Evolutionary conservation across 1,140 invertebrate genomes (phyloP).

Genomic region (Cyclargus thomasi): DNA sequence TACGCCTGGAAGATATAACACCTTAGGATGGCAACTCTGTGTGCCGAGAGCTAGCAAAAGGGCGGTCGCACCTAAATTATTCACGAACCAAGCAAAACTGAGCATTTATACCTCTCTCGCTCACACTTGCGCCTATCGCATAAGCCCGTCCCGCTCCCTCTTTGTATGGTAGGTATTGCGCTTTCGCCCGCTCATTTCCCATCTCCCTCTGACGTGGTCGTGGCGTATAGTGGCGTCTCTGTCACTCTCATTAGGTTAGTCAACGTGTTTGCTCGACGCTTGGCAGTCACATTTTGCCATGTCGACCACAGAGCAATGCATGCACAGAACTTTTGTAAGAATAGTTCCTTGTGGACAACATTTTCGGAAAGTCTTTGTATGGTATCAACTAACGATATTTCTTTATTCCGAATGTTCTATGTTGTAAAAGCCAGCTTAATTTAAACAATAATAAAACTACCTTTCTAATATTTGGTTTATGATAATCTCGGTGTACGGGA

Average conservation of each 20-base stretch:
- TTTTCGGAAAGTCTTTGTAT: too few relatives aligned
- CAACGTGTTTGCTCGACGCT: slow-evolving; percentile 58
- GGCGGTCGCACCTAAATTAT: slow-evolving; percentile 62
- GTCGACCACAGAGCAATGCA: slow-evolving; percentile 27
- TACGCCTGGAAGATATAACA: too few relatives aligned
- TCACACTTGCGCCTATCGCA: slow-evolving; percentile 22
- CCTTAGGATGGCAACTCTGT: neutral
- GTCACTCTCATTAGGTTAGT: slow-evolving; percentile 67
- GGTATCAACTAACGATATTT: too few relatives aligned
- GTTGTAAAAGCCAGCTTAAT: too few relatives aligned
- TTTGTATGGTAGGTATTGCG: slow-evolving; percentile 51
- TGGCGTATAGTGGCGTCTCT: slow-evolving; percentile 35
- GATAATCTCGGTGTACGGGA: too few relatives aligned
- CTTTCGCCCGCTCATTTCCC: slow-evolving; percentile 59
- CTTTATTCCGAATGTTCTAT: too few relatives aligned
- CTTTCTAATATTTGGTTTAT: too few relatives aligned
- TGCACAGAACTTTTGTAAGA: slow-evolving; percentile 13
- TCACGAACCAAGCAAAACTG: slow-evolving; percentile 56
- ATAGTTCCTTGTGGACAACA: too few relatives aligned
- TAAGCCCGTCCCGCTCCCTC: slow-evolving; percentile 34
- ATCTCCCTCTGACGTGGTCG: slow-evolving; percentile 33
- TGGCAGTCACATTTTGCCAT: slow-evolving; percentile 52
- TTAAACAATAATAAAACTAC: too few relatives aligned
- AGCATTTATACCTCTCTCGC: slow-evolving; percentile 40
- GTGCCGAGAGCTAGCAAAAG: slow-evolving; percentile 46